Evolutionary conservation across 2,797 vertebrate genomes (phyloP).

Genomic region (Smutsia temminckii): DNA sequence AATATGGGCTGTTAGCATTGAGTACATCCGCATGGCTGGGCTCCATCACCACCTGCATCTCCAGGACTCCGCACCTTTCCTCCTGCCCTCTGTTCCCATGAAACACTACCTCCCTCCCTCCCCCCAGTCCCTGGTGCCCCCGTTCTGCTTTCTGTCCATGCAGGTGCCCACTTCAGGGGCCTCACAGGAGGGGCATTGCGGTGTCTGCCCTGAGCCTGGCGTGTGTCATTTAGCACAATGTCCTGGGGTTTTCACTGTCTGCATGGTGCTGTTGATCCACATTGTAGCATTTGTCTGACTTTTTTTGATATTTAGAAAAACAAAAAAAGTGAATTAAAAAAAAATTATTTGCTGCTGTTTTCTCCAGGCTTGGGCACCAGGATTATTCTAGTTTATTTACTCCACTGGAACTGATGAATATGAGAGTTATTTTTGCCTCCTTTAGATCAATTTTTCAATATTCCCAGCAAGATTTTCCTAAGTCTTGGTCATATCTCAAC

Average conservation of each 20-base stretch:
- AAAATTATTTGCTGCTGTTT: neutral
- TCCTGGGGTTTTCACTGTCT: neutral
- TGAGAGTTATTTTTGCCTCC: neutral
- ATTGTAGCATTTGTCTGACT: neutral
- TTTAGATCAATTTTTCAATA: neutral
- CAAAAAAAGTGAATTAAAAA: neutral
- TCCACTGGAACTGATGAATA: neutral
- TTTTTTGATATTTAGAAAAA: neutral
- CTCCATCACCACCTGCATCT: neutral
- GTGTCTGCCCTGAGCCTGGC: neutral
- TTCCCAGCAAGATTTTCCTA: neutral
- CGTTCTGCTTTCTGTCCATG: neutral
- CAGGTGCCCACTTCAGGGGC: neutral
- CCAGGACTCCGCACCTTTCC: neutral
- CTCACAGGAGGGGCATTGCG: neutral
- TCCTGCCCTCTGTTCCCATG: neutral
- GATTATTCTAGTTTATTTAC: neutral
- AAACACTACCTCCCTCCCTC: neutral
- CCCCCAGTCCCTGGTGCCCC: rapidly evolving
- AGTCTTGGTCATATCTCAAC: neutral
- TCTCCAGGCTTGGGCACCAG: neutral
- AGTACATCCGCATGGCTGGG: neutral
- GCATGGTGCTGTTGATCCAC: neutral
- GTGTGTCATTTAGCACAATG: neutral
- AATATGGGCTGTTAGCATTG: neutral